These are phyloP conservation scores for Scomber colias DNA, from an alignment of 2,113 vertebrate genomes.

Conservation along the genomic window DNA sequence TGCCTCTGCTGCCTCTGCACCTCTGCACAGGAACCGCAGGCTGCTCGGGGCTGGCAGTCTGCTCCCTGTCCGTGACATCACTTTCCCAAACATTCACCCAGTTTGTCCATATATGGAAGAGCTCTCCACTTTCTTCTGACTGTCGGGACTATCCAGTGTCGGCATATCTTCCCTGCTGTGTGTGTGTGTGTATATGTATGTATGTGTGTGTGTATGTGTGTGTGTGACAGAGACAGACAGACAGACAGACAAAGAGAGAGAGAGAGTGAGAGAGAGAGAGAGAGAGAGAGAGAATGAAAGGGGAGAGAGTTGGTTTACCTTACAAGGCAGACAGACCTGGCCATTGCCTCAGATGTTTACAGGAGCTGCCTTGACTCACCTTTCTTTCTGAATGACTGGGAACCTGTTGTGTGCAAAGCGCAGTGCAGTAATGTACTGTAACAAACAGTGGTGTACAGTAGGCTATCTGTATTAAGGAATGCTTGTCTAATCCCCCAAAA, in stretches of 20 bases:
- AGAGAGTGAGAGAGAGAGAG: slow-evolving; percentile 1
- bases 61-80: slow-evolving; percentile 81
- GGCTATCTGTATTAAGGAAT: no score
- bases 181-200: slow-evolving; percentile 5
- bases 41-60: slow-evolving; percentile 67
- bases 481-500: no score
- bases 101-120: slow-evolving; percentile 85
- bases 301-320: slow-evolving; percentile 72
- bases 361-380: slow-evolving; percentile 57
- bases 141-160: slow-evolving; percentile 52
- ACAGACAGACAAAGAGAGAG: background rate
- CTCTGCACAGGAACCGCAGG: slow-evolving; percentile 38
- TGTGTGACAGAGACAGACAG: background rate
- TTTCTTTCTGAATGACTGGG: slow-evolving; percentile 53
- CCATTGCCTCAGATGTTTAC: slow-evolving; percentile 50
- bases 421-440: background rate
- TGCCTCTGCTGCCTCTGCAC: background rate
- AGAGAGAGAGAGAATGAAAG: slow-evolving; percentile 12
- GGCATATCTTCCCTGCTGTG: slow-evolving; percentile 50
- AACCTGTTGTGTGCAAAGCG: background rate
- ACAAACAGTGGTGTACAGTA: no score
- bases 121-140: slow-evolving; percentile 72
- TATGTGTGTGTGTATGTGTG: background rate
- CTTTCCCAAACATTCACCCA: slow-evolving; percentile 80
- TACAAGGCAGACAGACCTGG: slow-evolving; percentile 83